These are phyloP conservation scores for Tipula unca DNA, from an alignment of 2,888 invertebrate genomes.

Conservation along the genomic window DNA sequence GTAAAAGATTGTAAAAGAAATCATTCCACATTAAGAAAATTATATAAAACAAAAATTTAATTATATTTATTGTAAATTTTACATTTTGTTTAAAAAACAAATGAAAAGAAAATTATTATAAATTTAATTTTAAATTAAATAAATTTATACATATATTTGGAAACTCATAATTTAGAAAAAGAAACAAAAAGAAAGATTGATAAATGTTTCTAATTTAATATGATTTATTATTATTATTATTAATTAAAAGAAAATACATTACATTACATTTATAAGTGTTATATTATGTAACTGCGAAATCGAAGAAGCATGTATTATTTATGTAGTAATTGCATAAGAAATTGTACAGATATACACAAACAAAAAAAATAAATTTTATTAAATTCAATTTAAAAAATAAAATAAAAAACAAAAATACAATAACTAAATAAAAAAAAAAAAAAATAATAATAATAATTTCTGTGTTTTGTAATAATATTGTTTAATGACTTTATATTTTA, in stretches of 20 bases:
- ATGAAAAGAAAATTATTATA: neutral
- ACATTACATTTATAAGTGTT: neutral
- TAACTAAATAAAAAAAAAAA: neutral
- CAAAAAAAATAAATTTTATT: neutral
- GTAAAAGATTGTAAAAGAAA: neutral
- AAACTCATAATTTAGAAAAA: neutral
- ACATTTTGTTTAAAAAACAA: constrained; percentile 3
- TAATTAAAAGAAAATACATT: neutral
- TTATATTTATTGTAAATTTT: neutral
- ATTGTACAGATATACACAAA: neutral
- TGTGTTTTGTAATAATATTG: neutral
- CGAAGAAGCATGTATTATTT: neutral
- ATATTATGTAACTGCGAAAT: neutral
- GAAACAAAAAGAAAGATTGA: neutral
- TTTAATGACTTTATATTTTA: neutral
- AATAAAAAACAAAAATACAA: neutral
- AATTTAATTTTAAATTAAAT: neutral
- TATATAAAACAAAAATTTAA: neutral
- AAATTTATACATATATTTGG: neutral
- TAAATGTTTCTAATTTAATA: neutral
- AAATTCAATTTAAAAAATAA: neutral
- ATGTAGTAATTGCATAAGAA: neutral
- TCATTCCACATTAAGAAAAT: neutral
- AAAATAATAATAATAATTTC: neutral
- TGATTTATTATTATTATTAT: neutral